These are phyloP conservation scores for Chionis minor DNA, from an alignment of 2,113 vertebrate genomes.

Conservation along the genomic window DNA sequence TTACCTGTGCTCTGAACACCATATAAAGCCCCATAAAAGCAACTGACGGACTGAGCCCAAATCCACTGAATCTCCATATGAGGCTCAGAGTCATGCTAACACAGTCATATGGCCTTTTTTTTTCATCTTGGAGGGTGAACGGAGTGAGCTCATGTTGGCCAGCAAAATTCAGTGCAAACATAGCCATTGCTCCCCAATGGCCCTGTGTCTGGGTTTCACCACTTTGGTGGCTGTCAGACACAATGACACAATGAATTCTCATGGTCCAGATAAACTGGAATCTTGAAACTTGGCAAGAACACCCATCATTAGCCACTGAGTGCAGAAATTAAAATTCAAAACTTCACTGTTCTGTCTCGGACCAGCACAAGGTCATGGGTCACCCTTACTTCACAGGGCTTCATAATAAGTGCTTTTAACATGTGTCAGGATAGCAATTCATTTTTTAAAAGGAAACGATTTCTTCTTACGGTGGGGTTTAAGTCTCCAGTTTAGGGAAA, in stretches of 20 bases:
- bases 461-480: neutral
- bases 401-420: neutral
- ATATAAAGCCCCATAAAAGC: neutral
- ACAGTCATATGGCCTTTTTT: neutral
- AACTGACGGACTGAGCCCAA: neutral
- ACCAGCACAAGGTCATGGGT: neutral
- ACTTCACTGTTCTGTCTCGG: neutral
- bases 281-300: neutral
- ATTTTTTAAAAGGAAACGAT: neutral
- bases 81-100: neutral
- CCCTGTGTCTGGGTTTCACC: neutral
- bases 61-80: neutral
- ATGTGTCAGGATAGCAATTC: neutral
- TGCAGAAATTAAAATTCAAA: neutral
- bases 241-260: neutral
- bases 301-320: neutral
- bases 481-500: neutral
- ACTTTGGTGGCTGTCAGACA: neutral
- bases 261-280: neutral
- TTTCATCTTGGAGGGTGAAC: neutral
- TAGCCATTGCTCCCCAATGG: neutral
- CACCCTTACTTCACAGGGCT: neutral
- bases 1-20: neutral
- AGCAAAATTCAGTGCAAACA: neutral
- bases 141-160: neutral